Evolutionary conservation across 1,140 invertebrate genomes (phyloP).

Genomic region (Microvelia longipes): DNA sequence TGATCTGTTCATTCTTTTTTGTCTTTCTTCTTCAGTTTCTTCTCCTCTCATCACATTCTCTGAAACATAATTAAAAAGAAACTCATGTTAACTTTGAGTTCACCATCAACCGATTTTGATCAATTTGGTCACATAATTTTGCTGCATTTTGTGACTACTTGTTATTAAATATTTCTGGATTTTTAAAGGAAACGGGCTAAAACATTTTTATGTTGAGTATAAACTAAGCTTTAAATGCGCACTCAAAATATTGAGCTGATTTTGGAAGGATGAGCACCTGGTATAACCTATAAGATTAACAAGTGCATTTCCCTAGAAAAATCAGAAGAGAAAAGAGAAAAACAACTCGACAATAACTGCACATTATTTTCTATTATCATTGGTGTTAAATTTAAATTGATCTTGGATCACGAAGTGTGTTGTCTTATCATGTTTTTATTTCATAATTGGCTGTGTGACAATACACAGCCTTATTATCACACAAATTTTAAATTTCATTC

Average conservation of each 20-base stretch:
- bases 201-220: too few species aligned
- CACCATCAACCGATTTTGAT: not conserved
- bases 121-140: not conserved
- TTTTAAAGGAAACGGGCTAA: not conserved
- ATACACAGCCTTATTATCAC: not conserved
- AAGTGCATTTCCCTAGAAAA: too few species aligned
- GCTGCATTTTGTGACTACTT: not conserved
- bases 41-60: not conserved
- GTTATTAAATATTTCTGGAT: not conserved
- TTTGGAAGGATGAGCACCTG: too few species aligned
- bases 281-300: too few species aligned
- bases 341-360: too few species aligned
- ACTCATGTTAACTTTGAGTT: not conserved
- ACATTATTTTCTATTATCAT: too few species aligned
- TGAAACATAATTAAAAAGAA: not conserved
- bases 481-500: too few species aligned
- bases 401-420: too few species aligned
- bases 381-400: too few species aligned
- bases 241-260: too few species aligned
- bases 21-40: slow-evolving; percentile 7
- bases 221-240: too few species aligned
- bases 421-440: not conserved
- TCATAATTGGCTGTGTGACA: not conserved
- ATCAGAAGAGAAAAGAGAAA: too few species aligned
- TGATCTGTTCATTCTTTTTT: slow-evolving; percentile 1